These are phyloP conservation scores for Coronaproctus castanopsis DNA, from an alignment of 2,888 invertebrate species.

Conservation along the genomic window DNA sequence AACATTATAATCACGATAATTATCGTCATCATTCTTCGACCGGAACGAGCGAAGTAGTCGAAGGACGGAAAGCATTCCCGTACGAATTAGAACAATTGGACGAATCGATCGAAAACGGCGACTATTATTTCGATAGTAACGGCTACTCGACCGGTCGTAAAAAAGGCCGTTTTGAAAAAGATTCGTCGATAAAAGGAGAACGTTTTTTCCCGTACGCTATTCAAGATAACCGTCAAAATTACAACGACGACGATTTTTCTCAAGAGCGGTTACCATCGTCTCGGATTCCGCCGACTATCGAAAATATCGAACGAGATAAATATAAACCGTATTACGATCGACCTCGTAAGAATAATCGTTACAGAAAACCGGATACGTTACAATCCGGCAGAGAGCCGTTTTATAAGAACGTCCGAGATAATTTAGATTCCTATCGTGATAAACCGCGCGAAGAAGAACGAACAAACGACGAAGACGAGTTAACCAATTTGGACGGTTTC, in stretches of 20 bases:
- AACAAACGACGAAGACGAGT: neutral
- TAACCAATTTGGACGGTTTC: slow-evolving; percentile 1
- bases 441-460: too few relatives aligned
- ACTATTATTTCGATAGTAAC: neutral
- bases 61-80: neutral
- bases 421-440: neutral
- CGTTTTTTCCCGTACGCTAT: neutral
- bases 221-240: neutral
- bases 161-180: neutral
- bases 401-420: neutral
- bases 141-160: neutral
- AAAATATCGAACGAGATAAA: neutral
- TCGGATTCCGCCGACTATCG: too few relatives aligned
- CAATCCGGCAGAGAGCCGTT: neutral
- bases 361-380: neutral
- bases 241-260: neutral
- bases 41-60: neutral
- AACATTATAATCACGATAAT: too few relatives aligned
- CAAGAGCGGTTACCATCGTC: neutral
- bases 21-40: neutral
- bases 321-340: slow-evolving; percentile 1
- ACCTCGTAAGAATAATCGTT: slow-evolving; percentile 1
- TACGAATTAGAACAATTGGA: neutral
- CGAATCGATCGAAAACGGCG: neutral
- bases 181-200: neutral